Evolutionary conservation across 2,113 vertebrate genomes (phyloP).

Genomic region (Myrmecobius fasciatus): DNA sequence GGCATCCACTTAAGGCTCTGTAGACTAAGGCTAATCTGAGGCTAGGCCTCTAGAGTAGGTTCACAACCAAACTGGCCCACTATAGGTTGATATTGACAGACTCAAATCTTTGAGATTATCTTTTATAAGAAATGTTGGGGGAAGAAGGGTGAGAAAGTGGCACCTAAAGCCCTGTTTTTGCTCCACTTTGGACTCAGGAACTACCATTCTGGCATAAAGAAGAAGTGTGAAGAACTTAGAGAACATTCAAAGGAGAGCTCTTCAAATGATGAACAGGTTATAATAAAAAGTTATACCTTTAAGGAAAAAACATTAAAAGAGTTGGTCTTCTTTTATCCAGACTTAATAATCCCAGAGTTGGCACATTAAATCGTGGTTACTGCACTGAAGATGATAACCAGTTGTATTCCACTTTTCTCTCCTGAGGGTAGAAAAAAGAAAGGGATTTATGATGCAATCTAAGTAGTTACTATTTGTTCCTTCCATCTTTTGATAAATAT

Average conservation of each 20-base stretch:
- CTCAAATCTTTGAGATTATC: not conserved
- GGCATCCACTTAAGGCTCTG: not conserved
- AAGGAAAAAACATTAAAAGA: not conserved
- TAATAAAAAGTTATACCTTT: not conserved
- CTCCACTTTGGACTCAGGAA: constrained; percentile 4
- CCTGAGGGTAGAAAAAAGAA: not conserved
- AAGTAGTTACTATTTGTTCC: not conserved
- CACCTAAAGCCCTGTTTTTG: constrained; percentile 4
- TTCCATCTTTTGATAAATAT: not conserved
- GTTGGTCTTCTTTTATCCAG: not conserved
- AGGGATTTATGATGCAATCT: not conserved
- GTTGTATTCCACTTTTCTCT: not conserved
- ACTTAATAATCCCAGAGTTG: not conserved
- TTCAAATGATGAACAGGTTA: constrained; percentile 2
- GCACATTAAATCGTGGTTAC: not conserved
- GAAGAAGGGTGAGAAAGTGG: not conserved
- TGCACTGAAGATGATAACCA: not conserved
- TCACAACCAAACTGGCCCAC: not conserved
- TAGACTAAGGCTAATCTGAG: not conserved
- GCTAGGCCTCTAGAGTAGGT: not conserved
- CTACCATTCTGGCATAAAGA: not conserved
- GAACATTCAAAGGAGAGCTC: not conserved
- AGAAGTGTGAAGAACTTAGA: not conserved
- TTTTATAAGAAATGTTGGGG: not conserved
- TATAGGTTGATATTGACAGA: not conserved